These are phyloP conservation scores for Apodemia hepburni DNA, from an alignment of 2,888 invertebrate genomes.

Conservation along the genomic window DNA sequence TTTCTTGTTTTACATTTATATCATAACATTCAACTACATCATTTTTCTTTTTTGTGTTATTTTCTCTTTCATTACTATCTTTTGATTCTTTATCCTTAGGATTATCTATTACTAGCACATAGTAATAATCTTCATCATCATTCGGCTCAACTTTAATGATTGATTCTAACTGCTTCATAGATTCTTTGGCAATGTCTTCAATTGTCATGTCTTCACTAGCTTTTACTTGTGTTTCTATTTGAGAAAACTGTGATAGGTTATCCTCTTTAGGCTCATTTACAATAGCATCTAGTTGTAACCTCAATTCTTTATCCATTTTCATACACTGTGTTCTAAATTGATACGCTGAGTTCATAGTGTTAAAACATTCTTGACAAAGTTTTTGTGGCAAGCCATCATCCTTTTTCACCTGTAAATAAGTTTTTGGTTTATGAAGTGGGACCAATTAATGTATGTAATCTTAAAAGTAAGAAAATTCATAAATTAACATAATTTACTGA, in stretches of 20 bases:
- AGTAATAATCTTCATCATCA: slow-evolving; percentile 72
- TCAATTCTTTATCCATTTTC: slow-evolving; percentile 66
- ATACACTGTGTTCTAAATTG: slow-evolving; percentile 68
- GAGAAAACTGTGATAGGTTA: slow-evolving; percentile 23
- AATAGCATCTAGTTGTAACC: slow-evolving; percentile 50
- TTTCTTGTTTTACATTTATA: background rate
- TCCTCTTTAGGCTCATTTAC: slow-evolving; percentile 41
- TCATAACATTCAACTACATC: background rate
- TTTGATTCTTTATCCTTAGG: slow-evolving; percentile 46
- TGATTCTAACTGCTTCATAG: slow-evolving; percentile 59
- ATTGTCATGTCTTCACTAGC: slow-evolving; percentile 35
- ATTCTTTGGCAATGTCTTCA: slow-evolving; percentile 53
- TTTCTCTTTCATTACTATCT: slow-evolving; percentile 26
- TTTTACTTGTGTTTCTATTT: slow-evolving; percentile 34
- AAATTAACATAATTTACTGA: too few relatives aligned
- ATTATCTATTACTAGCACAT: slow-evolving; percentile 70
- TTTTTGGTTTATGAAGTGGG: background rate
- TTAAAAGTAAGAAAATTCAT: background rate
- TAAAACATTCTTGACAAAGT: slow-evolving; percentile 60
- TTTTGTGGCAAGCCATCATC: slow-evolving; percentile 68
- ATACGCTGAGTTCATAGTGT: slow-evolving; percentile 57
- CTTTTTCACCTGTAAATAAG: slow-evolving; percentile 53
- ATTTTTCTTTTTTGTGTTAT: background rate
- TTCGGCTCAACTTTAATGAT: slow-evolving; percentile 63
- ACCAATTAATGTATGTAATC: background rate